Evolutionary conservation across 2,797 vertebrate species (phyloP).

Genomic region (Rhyacichthys aspro): DNA sequence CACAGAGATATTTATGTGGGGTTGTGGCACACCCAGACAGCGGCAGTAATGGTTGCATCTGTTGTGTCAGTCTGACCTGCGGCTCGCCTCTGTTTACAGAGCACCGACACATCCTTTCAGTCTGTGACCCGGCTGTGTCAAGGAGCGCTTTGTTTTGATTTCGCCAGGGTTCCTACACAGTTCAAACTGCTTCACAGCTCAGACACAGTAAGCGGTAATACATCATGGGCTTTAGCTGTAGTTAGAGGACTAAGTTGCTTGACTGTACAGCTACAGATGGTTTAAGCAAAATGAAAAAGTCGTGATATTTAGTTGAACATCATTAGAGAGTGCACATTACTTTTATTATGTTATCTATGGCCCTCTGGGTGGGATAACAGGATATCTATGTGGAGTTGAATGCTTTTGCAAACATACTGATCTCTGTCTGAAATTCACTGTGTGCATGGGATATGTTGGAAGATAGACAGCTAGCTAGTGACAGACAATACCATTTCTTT

Average conservation of each 20-base stretch:
- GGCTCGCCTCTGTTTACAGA: constrained; percentile 51
- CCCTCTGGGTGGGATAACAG: no score
- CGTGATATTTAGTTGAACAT: no score
- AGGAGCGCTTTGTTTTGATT: constrained; percentile 56
- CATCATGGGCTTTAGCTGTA: constrained; percentile 24
- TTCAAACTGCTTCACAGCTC: constrained; percentile 17
- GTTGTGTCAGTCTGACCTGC: constrained; percentile 52
- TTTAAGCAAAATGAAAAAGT: constrained; percentile 18
- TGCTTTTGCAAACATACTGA: no score
- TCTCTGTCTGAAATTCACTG: no score
- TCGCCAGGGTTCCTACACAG: constrained; percentile 20
- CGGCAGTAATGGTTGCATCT: constrained; percentile 56
- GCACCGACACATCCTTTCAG: constrained; percentile 32
- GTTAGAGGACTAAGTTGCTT: not conserved
- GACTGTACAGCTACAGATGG: constrained; percentile 24
- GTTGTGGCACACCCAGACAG: constrained; percentile 44
- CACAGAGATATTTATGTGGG: constrained; percentile 47
- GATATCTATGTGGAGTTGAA: no score
- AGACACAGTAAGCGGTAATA: constrained; percentile 16
- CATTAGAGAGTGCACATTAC: no score
- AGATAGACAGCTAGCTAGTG: no score
- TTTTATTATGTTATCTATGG: no score
- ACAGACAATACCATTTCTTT: no score
- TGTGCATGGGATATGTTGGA: no score
- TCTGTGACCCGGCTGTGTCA: constrained; percentile 45